phyloP scores from a whole-genome alignment of 2,113 vertebrate species.

The Hyperopisus bebe region DNA sequence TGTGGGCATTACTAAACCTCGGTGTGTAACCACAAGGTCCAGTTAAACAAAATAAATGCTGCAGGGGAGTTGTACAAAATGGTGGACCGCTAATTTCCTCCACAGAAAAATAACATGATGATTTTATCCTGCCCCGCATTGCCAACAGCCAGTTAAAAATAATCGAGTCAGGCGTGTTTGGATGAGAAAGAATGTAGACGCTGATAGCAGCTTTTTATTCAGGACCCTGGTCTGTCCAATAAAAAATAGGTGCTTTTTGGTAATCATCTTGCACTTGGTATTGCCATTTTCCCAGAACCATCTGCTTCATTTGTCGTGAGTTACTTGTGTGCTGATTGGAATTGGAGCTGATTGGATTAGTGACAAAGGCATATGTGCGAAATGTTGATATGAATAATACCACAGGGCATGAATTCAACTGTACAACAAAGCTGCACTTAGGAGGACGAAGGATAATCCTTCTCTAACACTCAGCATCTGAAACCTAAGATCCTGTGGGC shows the following conservation, averaged over 20 bases:
- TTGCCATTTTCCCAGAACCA: conserved; percentile 41
- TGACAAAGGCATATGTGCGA: conserved; percentile 17
- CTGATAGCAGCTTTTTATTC: conserved; percentile 27
- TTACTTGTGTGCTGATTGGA: conserved; percentile 31
- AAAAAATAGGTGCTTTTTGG: conserved; percentile 26
- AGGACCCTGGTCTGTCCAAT: not conserved
- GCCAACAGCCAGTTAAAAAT: conserved; percentile 42
- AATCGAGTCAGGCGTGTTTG: conserved; percentile 32
- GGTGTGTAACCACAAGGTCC: conserved; percentile 46
- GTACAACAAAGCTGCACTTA: not conserved
- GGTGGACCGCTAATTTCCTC: conserved; percentile 40
- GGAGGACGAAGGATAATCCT: not conserved
- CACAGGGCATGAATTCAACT: not conserved
- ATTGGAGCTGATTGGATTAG: conserved; percentile 17
- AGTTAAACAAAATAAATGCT: conserved; percentile 44
- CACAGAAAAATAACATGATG: conserved; percentile 32
- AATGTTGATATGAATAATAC: conserved; percentile 21
- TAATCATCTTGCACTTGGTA: conserved; percentile 37
- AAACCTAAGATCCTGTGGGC: not conserved
- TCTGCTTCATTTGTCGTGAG: conserved; percentile 46
- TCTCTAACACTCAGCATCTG: not conserved
- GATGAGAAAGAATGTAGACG: conserved; percentile 36
- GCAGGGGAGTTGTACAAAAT: conserved; percentile 24
- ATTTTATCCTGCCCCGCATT: conserved; percentile 36
- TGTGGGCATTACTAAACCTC: conserved; percentile 38